Evolutionary conservation across 2,797 vertebrate species (phyloP).

Genomic region (Aeoliscus strigatus): DNA sequence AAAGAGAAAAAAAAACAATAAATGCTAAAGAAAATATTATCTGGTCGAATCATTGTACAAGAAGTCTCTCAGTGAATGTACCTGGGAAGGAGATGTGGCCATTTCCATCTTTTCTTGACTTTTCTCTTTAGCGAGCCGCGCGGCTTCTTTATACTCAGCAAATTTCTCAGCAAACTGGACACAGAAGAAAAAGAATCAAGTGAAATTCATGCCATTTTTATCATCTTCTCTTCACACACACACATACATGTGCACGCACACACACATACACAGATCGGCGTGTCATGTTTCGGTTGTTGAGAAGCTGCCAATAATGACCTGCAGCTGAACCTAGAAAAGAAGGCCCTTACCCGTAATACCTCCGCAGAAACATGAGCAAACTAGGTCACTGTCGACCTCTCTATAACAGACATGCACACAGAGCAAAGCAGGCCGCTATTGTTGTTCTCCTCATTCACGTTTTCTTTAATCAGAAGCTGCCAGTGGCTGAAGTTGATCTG

Average conservation of each 20-base stretch:
- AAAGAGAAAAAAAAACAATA: too few species aligned
- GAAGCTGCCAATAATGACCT: slow-evolving; percentile 39
- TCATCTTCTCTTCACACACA: slow-evolving; percentile 29
- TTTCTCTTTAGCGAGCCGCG: slow-evolving; percentile 94
- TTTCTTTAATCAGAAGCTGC: slow-evolving; percentile 28
- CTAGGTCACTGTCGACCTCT: slow-evolving; percentile 38
- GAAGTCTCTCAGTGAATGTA: slow-evolving; percentile 37
- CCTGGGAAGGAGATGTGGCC: slow-evolving; percentile 96
- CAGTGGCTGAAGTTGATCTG: slow-evolving; percentile 29
- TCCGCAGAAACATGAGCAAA: slow-evolving; percentile 50
- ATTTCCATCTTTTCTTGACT: slow-evolving; percentile 97
- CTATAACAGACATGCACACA: slow-evolving; percentile 5
- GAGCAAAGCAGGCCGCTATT: slow-evolving; percentile 17
- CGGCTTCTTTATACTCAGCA: slow-evolving; percentile 98
- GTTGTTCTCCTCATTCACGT: slow-evolving; percentile 14
- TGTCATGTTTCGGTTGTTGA: slow-evolving; percentile 25
- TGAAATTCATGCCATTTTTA: slow-evolving; percentile 22
- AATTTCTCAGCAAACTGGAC: slow-evolving; percentile 98
- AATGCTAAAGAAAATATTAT: too few species aligned
- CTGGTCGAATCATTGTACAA: slow-evolving; percentile 1
- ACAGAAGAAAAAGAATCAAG: slow-evolving; percentile 35
- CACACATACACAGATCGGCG: slow-evolving; percentile 20
- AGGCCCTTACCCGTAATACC: slow-evolving; percentile 40
- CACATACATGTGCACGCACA: slow-evolving; percentile 8
- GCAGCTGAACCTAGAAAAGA: slow-evolving; percentile 30